These are phyloP conservation scores for Drepanosiphum platanoidis DNA, from an alignment of 2,888 invertebrate genomes.

Conservation along the genomic window DNA sequence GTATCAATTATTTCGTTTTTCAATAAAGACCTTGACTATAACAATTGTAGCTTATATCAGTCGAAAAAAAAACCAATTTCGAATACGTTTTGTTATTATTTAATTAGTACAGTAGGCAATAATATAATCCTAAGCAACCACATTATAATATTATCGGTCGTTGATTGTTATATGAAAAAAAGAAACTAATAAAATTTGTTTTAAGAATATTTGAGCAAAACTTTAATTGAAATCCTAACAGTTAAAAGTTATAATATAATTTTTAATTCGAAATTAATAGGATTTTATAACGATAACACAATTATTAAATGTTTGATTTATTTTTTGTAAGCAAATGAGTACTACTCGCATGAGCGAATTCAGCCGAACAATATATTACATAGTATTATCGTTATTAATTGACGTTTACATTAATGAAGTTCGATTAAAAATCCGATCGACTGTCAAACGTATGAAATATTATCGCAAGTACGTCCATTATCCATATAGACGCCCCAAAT, in stretches of 20 bases:
- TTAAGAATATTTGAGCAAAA: neutral
- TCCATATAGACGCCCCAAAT: conserved; percentile 2
- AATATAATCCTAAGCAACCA: neutral
- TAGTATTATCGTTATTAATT: neutral
- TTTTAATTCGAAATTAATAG: too few species aligned
- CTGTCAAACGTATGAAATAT: conserved; percentile 11
- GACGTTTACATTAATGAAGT: neutral
- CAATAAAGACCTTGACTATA: too few species aligned
- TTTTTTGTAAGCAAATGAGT: too few species aligned
- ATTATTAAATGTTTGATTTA: too few species aligned
- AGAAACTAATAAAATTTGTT: neutral
- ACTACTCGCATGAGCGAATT: too few species aligned
- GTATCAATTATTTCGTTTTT: too few species aligned
- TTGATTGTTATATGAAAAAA: neutral
- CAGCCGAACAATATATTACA: too few species aligned
- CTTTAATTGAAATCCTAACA: too few species aligned
- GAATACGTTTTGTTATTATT: neutral
- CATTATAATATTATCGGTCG: neutral
- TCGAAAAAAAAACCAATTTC: neutral
- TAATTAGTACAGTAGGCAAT: neutral
- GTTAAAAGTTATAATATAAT: too few species aligned
- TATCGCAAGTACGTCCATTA: neutral
- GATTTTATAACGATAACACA: too few species aligned
- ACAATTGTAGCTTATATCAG: too few species aligned
- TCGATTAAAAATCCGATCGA: neutral